Base-by-base conservation (phyloP, 2,113 vertebrate species). In the Panthera uncia region DNA sequence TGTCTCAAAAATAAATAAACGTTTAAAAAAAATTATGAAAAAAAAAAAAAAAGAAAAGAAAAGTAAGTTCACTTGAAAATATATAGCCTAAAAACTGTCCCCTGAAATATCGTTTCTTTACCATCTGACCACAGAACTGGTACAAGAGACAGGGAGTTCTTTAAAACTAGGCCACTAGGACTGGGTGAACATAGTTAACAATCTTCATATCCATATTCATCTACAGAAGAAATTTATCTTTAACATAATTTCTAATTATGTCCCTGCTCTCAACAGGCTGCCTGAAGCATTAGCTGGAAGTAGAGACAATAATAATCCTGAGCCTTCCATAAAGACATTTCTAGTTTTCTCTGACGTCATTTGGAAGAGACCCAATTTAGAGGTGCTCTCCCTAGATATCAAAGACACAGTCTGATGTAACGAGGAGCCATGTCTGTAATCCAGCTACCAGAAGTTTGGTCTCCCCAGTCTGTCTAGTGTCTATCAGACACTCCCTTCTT, bases 311-410 rank as follows among this genome's bases (percentile, higher is more conserved):
- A 57, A 82, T 45, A 82, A 98, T 45, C 50, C 1, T 57, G 31
- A 80, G 91, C 71, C 66, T 88, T 92, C 29, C 2, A 78, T 78
- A 96, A 91, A 97, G 36, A 95, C 0, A 1, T 89, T 89, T 95
- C 82, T 50, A 13, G 80, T 95, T 98, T 97, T 90, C 82, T 95
- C 90, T 23, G 0, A 91, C 3, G 1, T 98, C 97, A 91, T 95
- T 93, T 93, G 95, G 69, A 93, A 97, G 85, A 96, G 93, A 85
- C 81, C 78, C 92, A 93, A 63, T 86, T 94, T 94, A 91, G 94
- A 98, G 97, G 63, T 80, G 91, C 94, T 81, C 87, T 69, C 19
- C 27, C 31, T 18, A 80, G 91, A 96, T 73, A 93, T n/a, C 57
- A 91, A 87, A 79, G 14, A 92, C 84, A 41, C 31, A 82, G 95